Conservation (phyloP, 1,140 invertebrate species). For the Heliothis subflexa region DNA sequence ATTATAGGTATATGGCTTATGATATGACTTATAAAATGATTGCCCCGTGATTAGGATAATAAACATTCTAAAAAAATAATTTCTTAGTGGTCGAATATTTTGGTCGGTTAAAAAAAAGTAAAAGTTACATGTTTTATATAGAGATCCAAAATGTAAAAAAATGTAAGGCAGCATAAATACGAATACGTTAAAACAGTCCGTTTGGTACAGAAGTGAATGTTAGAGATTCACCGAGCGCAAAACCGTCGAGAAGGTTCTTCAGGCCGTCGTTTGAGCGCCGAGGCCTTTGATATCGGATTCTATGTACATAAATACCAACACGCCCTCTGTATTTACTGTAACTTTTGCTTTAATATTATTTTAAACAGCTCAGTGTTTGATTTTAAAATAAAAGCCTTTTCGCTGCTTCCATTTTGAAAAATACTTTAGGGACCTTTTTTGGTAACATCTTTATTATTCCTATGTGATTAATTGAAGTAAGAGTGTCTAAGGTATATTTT, state of each 20-base stretch:
- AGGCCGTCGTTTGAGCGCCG: neutral
- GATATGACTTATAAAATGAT: too few species aligned
- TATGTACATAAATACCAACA: slow-evolving; percentile 34
- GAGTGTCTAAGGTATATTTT: too few species aligned
- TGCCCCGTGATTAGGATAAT: neutral
- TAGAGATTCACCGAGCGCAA: slow-evolving; percentile 15
- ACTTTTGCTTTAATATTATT: slow-evolving; percentile 14
- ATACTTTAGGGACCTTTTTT: neutral
- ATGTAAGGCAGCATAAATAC: neutral
- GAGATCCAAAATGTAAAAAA: too few species aligned
- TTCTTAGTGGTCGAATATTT: neutral
- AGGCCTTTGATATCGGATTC: slow-evolving; percentile 34
- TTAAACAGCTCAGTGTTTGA: slow-evolving; percentile 9
- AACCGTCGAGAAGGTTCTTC: slow-evolving; percentile 8
- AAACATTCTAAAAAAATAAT: too few species aligned
- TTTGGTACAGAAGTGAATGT: slow-evolving; percentile 1
- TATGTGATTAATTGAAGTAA: neutral
- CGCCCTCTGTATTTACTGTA: slow-evolving; percentile 7
- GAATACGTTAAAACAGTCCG: neutral
- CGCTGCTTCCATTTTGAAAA: neutral
- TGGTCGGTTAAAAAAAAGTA: neutral
- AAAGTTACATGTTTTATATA: too few species aligned
- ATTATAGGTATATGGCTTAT: too few species aligned
- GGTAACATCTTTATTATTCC: neutral
- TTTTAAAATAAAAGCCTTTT: slow-evolving; percentile 12